These are phyloP conservation scores for Suncus etruscus DNA, from an alignment of 2,113 vertebrate genomes.

Conservation along the genomic window DNA sequence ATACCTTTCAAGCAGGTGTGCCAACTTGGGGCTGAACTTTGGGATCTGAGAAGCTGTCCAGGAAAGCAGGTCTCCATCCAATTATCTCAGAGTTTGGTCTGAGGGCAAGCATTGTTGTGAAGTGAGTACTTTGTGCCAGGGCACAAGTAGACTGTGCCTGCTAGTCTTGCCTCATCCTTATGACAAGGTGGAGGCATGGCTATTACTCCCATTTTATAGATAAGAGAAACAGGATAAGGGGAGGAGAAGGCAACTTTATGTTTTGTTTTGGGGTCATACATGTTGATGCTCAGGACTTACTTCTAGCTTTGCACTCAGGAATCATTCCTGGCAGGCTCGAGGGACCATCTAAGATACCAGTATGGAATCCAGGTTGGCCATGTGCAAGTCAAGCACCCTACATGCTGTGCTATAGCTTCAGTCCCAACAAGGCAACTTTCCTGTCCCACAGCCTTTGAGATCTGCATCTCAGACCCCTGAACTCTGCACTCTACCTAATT, in stretches of 20 bases:
- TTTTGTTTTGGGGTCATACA: too few relatives aligned
- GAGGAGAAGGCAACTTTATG: neutral
- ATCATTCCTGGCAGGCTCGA: too few relatives aligned
- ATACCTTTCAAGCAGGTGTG: neutral
- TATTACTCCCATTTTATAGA: neutral
- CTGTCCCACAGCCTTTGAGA: neutral
- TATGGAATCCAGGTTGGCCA: too few relatives aligned
- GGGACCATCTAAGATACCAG: too few relatives aligned
- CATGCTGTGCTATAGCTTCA: too few relatives aligned
- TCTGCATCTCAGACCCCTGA: neutral
- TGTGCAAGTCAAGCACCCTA: too few relatives aligned
- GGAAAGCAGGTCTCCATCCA: neutral
- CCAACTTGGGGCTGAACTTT: neutral
- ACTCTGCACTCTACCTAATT: too few relatives aligned
- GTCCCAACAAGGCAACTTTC: too few relatives aligned
- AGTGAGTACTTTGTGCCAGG: neutral
- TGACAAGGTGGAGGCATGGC: neutral
- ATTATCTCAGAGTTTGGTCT: neutral
- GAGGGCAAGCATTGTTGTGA: neutral
- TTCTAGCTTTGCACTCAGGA: too few relatives aligned
- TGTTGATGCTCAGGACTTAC: too few relatives aligned
- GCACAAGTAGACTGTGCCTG: too few relatives aligned
- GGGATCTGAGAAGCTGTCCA: neutral
- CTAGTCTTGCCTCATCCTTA: neutral
- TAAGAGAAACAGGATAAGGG: neutral